Percentiles rank a stretch among this genome's conserved stretches.
Conservation (phyloP, 2,113 vertebrate genomes). For the Ovis canadensis region DNA sequence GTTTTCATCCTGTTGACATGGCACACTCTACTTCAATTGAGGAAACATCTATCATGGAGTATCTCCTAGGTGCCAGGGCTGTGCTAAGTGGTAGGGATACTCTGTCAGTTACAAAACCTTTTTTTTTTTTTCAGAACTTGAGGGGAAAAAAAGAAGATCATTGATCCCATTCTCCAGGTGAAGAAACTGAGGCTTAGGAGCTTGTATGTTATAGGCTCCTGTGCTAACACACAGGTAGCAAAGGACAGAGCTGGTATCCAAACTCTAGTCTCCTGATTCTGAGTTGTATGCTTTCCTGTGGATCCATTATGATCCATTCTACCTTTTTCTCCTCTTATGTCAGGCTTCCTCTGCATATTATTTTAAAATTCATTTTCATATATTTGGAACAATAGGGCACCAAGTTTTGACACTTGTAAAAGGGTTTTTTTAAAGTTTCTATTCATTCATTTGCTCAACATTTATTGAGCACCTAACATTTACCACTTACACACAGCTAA, state of each 20-base stretch:
- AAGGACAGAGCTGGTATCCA: not conserved
- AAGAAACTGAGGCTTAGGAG: not conserved
- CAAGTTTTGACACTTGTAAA: not conserved
- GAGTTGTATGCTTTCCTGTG: not conserved
- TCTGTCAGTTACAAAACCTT: not conserved
- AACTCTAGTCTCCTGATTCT: not conserved
- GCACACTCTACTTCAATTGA: not conserved
- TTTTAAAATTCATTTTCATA: not conserved
- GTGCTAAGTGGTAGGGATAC: not conserved
- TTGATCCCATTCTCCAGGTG: not conserved
- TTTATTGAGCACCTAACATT: not conserved
- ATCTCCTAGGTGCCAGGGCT: not conserved
- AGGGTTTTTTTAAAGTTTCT: not conserved
- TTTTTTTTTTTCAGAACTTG: not conserved
- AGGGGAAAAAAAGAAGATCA: not conserved
- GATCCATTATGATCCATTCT: not conserved
- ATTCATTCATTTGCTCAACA: not conserved
- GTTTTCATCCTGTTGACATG: not conserved
- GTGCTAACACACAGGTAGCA: not conserved
- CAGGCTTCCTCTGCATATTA: not conserved
- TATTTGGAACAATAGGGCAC: not conserved
- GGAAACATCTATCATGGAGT: not conserved
- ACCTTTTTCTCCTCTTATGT: not conserved
- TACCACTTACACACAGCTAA: not conserved
- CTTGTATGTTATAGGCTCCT: not conserved